phyloP scores from a whole-genome alignment of 2,113 vertebrate species.

The Columbina picui region DNA sequence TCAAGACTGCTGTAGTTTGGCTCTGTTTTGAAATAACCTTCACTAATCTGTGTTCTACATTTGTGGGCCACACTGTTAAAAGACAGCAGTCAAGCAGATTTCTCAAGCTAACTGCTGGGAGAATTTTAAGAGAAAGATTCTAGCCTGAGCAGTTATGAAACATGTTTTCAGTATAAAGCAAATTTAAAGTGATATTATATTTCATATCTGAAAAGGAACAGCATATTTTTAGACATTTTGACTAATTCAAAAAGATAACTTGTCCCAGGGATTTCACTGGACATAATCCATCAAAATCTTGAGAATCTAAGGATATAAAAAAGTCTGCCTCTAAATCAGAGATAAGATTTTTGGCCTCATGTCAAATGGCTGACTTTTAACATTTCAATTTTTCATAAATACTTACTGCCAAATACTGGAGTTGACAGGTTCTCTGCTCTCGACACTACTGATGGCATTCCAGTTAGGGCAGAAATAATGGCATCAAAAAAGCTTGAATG shows the following conservation, averaged over 20 bases:
- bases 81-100: background rate
- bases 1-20: background rate
- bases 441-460: slow-evolving; percentile 91
- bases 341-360: background rate
- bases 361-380: background rate
- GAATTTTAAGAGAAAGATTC: background rate
- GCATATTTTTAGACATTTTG: background rate
- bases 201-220: background rate
- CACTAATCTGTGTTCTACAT: background rate
- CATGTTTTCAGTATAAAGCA: background rate
- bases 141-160: background rate
- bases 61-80: background rate
- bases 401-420: slow-evolving; percentile 92
- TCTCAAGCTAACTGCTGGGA: background rate
- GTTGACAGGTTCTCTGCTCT: slow-evolving; percentile 85
- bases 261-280: background rate
- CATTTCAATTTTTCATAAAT: background rate
- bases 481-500: slow-evolving; percentile 97
- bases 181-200: background rate
- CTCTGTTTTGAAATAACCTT: background rate
- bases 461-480: slow-evolving; percentile 85
- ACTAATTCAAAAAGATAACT: background rate
- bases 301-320: background rate
- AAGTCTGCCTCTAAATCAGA: background rate
- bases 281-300: background rate